Evolutionary conservation across 2,888 invertebrate genomes (phyloP), one percentile per base, ranked within the genome.

Genomic region (Spodoptera exigua): DNA sequence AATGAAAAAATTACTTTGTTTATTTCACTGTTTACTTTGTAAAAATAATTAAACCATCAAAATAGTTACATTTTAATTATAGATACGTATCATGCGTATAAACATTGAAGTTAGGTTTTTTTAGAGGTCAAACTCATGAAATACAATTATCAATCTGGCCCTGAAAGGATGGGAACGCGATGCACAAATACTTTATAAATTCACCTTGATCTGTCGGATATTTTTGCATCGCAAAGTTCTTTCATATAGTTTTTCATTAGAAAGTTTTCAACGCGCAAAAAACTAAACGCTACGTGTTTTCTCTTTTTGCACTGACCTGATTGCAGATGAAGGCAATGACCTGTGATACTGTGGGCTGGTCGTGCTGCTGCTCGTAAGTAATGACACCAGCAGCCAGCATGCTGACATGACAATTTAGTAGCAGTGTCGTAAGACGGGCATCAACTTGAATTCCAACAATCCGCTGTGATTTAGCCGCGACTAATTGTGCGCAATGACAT

Each of bases 181-280:
- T 63, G 63, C 49, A 40, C 43, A 17, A 13, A 45, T 16, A 40
- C 39, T 27, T 34, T 37, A 51, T 48, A 18, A 40, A 45, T 34
- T 49, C n/a, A 60, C 73, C 52, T 67, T 72, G 55, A 41, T 37
- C 36, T 55, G 60, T 68, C 67, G 12, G 16, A 11, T 36, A 35
- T 36, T 57, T 45, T 40, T 49, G 34, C 45, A 34, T 32, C 21
- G 37, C 11, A 12, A 32, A 18, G 9, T 45, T 18, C 12, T 43
- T 49, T 37, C 41, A 13, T 14, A 61, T 36, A 41, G 40, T 41
- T 80, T 67, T 61, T 58, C 21, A 66, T 57, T 75, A 63, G 73
- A 76, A 75, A 76, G 76, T 66, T 54, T 47, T 53, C 55, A 67
- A 43, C 49, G 55, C 49, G 55, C 49, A 53, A 48, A 49, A 40